A percentile compares a stretch with the other conserved stretches of the same genome.
phyloP scores from a whole-genome alignment of 2,113 vertebrate genomes.

The Nycticorax nycticorax region DNA sequence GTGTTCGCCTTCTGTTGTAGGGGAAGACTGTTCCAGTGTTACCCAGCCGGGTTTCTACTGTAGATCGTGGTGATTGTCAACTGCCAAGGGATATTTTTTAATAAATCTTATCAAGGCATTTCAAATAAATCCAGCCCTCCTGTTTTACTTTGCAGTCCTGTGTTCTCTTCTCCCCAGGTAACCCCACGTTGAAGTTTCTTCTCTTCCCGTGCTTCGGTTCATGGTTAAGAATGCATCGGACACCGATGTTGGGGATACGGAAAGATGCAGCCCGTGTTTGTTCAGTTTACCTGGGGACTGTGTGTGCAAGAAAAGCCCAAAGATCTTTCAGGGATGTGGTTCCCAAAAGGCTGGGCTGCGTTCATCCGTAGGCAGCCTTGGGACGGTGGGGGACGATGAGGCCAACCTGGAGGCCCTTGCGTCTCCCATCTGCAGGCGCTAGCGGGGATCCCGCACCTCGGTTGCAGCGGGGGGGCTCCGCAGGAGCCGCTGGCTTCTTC shows the following conservation, averaged over 20 bases:
- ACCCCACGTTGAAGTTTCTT: neutral
- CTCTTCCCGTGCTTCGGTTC: neutral
- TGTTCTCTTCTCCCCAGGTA: neutral
- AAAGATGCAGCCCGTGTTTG: rapidly evolving
- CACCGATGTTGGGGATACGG: rapidly evolving
- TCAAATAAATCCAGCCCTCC: neutral
- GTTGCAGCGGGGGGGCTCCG: neutral
- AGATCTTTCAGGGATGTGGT: neutral
- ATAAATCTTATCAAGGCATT: slow-evolving; percentile 23
- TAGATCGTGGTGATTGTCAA: neutral
- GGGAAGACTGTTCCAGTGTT: neutral
- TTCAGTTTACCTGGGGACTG: neutral
- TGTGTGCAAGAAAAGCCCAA: neutral
- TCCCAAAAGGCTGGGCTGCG: neutral
- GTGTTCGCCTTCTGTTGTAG: neutral
- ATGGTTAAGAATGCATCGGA: rapidly evolving
- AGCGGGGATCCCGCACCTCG: rapidly evolving
- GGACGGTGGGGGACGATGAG: neutral
- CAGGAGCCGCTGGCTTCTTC: neutral
- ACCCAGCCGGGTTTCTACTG: neutral
- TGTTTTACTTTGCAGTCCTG: neutral
- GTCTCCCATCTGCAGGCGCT: rapidly evolving
- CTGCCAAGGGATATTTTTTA: slow-evolving; percentile 29
- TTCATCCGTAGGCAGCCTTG: neutral
- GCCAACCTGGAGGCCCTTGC: rapidly evolving